Base-by-base conservation (phyloP, 2,797 vertebrate genomes). In the Sebastes trivittatus region DNA sequence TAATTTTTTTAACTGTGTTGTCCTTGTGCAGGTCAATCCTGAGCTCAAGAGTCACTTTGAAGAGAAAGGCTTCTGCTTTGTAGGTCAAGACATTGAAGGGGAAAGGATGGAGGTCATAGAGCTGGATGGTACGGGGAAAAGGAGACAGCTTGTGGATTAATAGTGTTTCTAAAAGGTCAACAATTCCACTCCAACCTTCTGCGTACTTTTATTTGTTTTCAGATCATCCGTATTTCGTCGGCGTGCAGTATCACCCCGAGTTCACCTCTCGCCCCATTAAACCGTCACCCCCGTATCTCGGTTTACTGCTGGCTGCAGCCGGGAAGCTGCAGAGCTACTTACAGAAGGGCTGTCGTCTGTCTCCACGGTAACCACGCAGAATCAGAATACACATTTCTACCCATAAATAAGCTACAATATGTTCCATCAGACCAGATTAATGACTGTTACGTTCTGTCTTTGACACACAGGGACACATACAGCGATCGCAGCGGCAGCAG, bases 231-330 rank as follows among this genome's bases (percentile, higher is more conserved):
- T 99, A 98, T 85, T 99, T 99, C 0, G 96, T 98, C 2, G 98
- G 98, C 1, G 98, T 99, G 23, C 98, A 99, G 94, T 99, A 97
- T 77, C 98, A 99, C 78, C 98, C 98, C 0, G 98, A 99, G 87
- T 99, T 99, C 92, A 97, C 98, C 54, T 99, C 98, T 5, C 96
- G 98, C 2, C 98, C 98, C 42, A 99, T 99, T 74, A 99, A 99
- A 55, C 98, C 98, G 0, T 99, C 98, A 0, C 98, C 98, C 0
- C 98, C 98, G 0, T 99, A 99, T 88, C 97, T 98, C 0, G 98
- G 98, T 68, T 94, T 99, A 59, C 93, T 99, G 11, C 91, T 99
- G 90, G 97, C 98, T 0, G 96, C 98, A 3, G 96, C 96, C 1
- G 98, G 98, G 54, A 96, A 97, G 68, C 96, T 99, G 11, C 95